phyloP scores from a whole-genome alignment of 2,113 vertebrate genomes.

The Gavialis gangeticus region DNA sequence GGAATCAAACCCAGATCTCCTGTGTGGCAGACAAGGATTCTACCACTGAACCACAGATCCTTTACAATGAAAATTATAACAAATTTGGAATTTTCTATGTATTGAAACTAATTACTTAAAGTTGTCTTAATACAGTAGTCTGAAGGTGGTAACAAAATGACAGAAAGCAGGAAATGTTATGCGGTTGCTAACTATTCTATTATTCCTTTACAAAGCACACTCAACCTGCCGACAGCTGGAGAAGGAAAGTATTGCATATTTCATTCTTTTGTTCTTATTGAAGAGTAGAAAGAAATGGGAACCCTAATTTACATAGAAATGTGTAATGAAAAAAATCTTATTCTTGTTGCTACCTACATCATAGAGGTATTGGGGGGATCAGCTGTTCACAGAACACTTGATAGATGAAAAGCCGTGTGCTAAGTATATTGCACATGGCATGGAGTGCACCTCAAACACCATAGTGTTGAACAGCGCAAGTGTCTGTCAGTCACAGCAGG shows the following conservation, averaged over 20 bases:
- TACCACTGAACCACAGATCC: too few species aligned
- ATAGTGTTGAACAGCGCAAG: not conserved
- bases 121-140: not conserved
- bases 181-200: not conserved
- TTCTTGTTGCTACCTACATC: not conserved
- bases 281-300: not conserved
- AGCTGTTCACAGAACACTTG: not conserved
- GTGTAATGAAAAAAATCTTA: not conserved
- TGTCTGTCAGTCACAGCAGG: not conserved
- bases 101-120: too few species aligned
- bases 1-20: too few species aligned
- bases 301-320: not conserved
- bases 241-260: not conserved
- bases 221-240: not conserved
- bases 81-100: too few species aligned
- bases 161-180: not conserved
- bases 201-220: not conserved
- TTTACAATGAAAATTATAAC: too few species aligned
- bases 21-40: too few species aligned
- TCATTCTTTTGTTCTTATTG: not conserved
- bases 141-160: constrained; percentile 9
- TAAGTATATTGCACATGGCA: not conserved
- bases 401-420: not conserved
- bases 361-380: not conserved
- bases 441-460: not conserved